Conservation (phyloP, 2,888 invertebrate species). For the Calliopum simillimum region DNA sequence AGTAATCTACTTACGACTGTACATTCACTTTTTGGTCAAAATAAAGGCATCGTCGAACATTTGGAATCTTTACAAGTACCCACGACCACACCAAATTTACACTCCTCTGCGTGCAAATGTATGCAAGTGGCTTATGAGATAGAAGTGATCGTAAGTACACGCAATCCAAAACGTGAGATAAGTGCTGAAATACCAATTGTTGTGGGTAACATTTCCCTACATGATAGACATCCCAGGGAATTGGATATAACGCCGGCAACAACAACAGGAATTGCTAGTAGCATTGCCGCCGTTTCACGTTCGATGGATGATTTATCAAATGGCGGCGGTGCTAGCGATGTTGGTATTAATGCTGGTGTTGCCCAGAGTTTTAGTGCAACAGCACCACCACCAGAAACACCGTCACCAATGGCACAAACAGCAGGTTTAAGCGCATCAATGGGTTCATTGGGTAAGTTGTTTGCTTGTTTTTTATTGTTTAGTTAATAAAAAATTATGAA, state of each 20-base stretch:
- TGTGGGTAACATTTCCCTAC: constrained; percentile 20
- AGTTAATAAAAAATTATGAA: too few species aligned
- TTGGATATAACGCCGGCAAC: not conserved
- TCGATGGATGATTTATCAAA: too few species aligned
- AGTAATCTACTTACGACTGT: constrained; percentile 46
- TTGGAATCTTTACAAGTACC: constrained; percentile 54
- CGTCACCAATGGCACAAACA: not conserved
- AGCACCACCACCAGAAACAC: constrained; percentile 4
- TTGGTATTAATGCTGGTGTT: too few species aligned
- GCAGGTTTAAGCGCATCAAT: constrained; percentile 7
- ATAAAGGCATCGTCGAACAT: constrained; percentile 50
- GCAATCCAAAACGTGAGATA: constrained; percentile 48
- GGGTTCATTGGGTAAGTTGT: constrained; percentile 18
- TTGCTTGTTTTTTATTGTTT: too few species aligned
- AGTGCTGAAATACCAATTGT: constrained; percentile 36
- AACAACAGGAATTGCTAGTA: too few species aligned
- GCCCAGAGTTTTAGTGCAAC: not conserved
- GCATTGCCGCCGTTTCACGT: too few species aligned
- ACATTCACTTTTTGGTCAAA: constrained; percentile 44
- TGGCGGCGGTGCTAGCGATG: too few species aligned
- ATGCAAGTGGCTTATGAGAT: constrained; percentile 59
- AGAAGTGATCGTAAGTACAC: constrained; percentile 51
- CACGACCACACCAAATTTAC: constrained; percentile 50
- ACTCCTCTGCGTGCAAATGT: constrained; percentile 50
- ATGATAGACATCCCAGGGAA: constrained; percentile 7